Base-by-base conservation (phyloP, 2,113 vertebrate species). In the Hippocampus barbouri region DNA sequence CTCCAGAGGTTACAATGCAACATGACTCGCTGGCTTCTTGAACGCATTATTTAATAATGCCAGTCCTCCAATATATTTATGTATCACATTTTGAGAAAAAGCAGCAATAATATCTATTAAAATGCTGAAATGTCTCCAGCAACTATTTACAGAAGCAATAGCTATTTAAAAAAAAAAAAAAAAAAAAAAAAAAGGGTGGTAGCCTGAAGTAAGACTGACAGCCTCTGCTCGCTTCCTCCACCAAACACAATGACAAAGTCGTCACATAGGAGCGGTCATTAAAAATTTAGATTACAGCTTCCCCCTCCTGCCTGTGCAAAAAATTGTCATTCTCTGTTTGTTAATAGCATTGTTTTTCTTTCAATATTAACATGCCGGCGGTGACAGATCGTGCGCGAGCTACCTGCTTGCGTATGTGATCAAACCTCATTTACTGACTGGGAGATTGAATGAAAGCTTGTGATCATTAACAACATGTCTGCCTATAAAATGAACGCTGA, bases 31-130 rank as follows among this genome's bases (percentile, higher is more conserved):
- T 81, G 83, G 68, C 71, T 85, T 90, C 81, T 79, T 79, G 85
- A 89, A 82, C 82, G 84, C 86, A 89, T 90, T 88, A 87, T 86
- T 79, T 89, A 90, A 91, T 83, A 84, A 89, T 82, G 76, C 84
- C 75, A 85, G 87, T 87, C 83, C 75, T 90, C 81, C 83, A 64
- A 71, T 81, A 77, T 81, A 78, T 77, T 73, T 86, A 82, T 87
- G 77, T 74, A 80, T 61, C 82, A 86, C 72, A 80, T 81, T 81
- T 81, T 74, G 71, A 87, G 71, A 84, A 64, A 75, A 71, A 77
- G 77, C 79, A 75, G 82, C 84, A 82, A 86, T 73, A 77, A 65
- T 49, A 23, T 80, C 79, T 80, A 89, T 79, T 80, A 88, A 89
- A 82, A 91, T 76, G 87, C 86, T 84, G 74, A 86, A 84, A 89